Evolutionary conservation across 2,797 vertebrate genomes (phyloP), one percentile per base, ranked within the genome.

Genomic region (Betta splendens): DNA sequence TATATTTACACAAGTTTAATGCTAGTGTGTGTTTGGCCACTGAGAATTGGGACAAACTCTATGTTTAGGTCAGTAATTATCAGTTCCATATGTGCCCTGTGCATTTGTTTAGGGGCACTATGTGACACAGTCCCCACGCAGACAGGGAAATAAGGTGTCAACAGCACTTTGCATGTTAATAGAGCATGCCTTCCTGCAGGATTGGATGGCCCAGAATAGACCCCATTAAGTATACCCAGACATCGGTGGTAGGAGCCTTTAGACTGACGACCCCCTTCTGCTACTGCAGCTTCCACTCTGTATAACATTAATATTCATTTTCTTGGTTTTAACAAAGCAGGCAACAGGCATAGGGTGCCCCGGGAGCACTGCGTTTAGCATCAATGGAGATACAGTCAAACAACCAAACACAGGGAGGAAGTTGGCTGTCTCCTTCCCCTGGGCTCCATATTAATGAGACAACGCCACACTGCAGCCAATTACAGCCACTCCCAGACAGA

Each of bases 371-470:
- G 65, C 69, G 61, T 89, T 90, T 89, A 90, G 86, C 86, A 88
- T 90, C 87, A 90, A 85, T 88, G 78, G 87, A 89, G 86, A 91
- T 75, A 65, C 82, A 89, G 90, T 90, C 87, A 90, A 88, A 91
- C 86, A 90, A 86, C 83, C 84, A 88, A 90, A 91, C 83, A 85
- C 79, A 84, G 83, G 81, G 80, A 85, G 74, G 86, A 91, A 86
- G 87, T 80, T 84, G 83, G 80, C 75, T 72, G 83, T 89, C 87
- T 91, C 87, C 85, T 90, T 89, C 88, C 90, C 88, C 75, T 85
- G 90, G 89, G 90, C 85, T 87, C 83, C 85, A 88, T 91, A 91
- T 87, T 92, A 92, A 92, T 91, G 88, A 91, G 88, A 85, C 75
- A 78, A 72, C 11, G 65, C 78, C 85, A 88, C 85, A 86, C 78